These are phyloP conservation scores for Neoscelio sp. DNA, from an alignment of 2,888 invertebrate genomes.

Conservation along the genomic window DNA sequence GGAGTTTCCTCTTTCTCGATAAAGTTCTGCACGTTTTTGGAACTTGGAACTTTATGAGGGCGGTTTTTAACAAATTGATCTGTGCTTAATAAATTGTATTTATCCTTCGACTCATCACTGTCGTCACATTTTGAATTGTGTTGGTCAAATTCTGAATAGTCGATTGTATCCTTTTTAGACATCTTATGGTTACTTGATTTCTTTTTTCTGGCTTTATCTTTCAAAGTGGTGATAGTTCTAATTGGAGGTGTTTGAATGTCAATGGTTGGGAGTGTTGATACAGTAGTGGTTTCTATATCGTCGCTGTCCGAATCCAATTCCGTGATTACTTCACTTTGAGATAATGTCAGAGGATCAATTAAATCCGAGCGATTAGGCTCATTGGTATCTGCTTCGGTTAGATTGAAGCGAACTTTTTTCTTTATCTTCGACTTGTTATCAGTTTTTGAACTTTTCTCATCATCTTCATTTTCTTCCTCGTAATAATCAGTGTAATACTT, in stretches of 20 bases:
- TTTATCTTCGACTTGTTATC: slow-evolving; percentile 17
- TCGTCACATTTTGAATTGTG: slow-evolving; percentile 25
- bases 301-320: slow-evolving; percentile 46
- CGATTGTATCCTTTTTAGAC: neutral
- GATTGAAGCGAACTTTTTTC: slow-evolving; percentile 45
- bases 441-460: slow-evolving; percentile 32
- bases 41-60: neutral
- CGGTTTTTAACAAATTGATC: slow-evolving; percentile 16
- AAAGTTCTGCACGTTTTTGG: neutral
- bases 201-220: neutral
- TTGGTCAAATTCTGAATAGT: neutral
- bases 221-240: too few relatives aligned
- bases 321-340: slow-evolving; percentile 20
- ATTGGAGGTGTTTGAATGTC: too few relatives aligned
- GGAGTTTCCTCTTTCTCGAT: neutral
- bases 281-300: slow-evolving; percentile 5
- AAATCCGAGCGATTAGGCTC: slow-evolving; percentile 17
- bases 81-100: neutral
- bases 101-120: slow-evolving; percentile 19
- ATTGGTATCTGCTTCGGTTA: slow-evolving; percentile 15
- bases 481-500: slow-evolving; percentile 42
- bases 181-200: neutral
- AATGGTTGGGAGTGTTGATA: neutral
- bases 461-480: slow-evolving; percentile 29
- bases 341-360: slow-evolving; percentile 8